Percentiles rank a stretch among this genome's conserved stretches.
These are phyloP conservation scores for Phoebastria nigripes DNA, from an alignment of 2,797 vertebrate species.

Conservation along the genomic window DNA sequence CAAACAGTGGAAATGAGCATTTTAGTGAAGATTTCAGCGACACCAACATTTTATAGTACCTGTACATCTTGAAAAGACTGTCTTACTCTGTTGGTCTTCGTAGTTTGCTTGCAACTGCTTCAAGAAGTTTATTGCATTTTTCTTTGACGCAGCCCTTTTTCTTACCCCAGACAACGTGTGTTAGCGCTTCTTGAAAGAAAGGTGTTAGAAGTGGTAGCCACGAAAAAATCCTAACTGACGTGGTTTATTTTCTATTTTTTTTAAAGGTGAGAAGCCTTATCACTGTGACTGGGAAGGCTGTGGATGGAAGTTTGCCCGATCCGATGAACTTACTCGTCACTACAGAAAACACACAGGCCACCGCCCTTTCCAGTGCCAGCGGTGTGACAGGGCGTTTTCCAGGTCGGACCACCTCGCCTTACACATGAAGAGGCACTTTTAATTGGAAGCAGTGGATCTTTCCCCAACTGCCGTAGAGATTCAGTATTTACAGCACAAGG, in stretches of 20 bases:
- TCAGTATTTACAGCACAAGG: constrained; percentile 79
- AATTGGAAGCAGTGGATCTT: constrained; percentile 36
- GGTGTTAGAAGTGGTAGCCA: not conserved
- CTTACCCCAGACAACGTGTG: not conserved
- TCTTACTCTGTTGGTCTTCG: not conserved
- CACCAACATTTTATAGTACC: not conserved
- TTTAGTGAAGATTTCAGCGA: not conserved
- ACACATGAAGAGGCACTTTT: constrained; percentile 97
- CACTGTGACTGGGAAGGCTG: constrained; percentile 96
- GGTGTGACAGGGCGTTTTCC: constrained; percentile 94
- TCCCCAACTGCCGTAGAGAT: constrained; percentile 77
- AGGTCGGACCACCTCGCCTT: constrained; percentile 95
- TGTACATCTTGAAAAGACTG: not conserved
- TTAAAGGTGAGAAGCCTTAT: constrained; percentile 93
- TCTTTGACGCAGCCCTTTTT: not conserved
- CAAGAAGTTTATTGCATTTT: rapidly evolving
- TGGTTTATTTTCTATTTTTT: not conserved
- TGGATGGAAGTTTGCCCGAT: constrained; percentile 96
- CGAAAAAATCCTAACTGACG: not conserved
- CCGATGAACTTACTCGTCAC: constrained; percentile 95
- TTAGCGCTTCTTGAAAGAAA: not conserved
- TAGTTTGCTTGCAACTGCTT: not conserved
- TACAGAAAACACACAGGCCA: constrained; percentile 96
- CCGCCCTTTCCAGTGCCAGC: constrained; percentile 92
- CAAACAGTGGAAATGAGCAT: not conserved